phyloP scores from a whole-genome alignment of 2,797 vertebrate species.

The Psittacula echo region DNA sequence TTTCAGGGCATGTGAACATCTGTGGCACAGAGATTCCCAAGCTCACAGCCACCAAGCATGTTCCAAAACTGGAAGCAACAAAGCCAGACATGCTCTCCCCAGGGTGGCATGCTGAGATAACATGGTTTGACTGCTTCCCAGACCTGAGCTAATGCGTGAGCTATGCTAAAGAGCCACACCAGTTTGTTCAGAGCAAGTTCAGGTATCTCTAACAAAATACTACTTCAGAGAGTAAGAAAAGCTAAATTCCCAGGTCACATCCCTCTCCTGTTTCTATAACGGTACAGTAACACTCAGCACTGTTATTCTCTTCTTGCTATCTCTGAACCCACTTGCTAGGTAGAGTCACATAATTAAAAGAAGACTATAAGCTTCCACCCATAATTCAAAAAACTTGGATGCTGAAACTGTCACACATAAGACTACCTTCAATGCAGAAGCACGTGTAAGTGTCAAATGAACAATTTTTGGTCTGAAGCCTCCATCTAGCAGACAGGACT shows the following conservation, averaged over 20 bases:
- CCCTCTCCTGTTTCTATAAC: neutral
- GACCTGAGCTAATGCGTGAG: conserved; percentile 54
- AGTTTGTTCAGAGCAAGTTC: neutral
- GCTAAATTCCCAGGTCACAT: neutral
- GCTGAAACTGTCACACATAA: neutral
- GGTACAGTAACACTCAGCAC: neutral
- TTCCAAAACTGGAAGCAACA: conserved; percentile 40
- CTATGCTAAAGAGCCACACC: neutral
- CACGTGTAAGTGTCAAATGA: accelerated
- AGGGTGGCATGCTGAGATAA: conserved; percentile 62
- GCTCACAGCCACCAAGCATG: neutral
- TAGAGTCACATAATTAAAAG: neutral
- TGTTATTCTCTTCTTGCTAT: neutral
- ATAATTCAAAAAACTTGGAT: neutral
- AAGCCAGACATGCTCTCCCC: conserved; percentile 47
- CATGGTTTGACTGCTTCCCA: conserved; percentile 22
- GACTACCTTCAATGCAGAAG: neutral
- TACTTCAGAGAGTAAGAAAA: neutral
- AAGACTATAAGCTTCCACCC: neutral
- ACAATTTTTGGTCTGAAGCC: neutral
- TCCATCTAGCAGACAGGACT: neutral
- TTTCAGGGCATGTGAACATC: conserved; percentile 45
- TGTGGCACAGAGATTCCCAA: conserved; percentile 61
- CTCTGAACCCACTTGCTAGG: neutral
- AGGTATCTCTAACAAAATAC: conserved; percentile 14